Percentiles rank a stretch among this genome's conserved stretches.
Evolutionary conservation across 2,113 vertebrate genomes (phyloP).

Genomic region (Xenopus borealis): DNA sequence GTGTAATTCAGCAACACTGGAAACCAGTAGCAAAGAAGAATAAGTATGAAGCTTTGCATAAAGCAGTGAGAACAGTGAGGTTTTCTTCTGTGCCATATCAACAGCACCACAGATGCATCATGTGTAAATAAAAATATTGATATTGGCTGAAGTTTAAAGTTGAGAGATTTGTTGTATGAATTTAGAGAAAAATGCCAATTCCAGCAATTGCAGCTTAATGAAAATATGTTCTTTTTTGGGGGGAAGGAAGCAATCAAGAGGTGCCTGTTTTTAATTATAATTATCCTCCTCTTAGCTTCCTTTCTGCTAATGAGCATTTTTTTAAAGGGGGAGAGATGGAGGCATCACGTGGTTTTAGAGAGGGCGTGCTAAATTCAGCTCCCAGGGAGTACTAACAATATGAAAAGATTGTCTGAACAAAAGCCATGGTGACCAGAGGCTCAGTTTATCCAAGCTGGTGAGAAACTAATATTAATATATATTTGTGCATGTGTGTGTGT

Average conservation of each 20-base stretch:
- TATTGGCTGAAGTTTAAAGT: background rate
- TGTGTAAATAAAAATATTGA: background rate
- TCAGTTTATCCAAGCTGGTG: conserved; percentile 65
- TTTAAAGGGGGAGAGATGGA: conserved; percentile 46
- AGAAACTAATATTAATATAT: conserved; percentile 58
- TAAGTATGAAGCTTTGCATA: background rate
- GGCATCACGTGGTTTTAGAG: conserved; percentile 60
- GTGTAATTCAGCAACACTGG: background rate
- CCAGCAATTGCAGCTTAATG: conserved; percentile 26
- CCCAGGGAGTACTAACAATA: conserved; percentile 74
- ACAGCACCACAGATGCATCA: background rate
- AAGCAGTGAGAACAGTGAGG: background rate
- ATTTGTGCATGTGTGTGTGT: background rate
- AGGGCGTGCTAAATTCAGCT: conserved; percentile 58
- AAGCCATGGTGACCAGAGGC: conserved; percentile 70
- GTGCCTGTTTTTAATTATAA: conserved; percentile 66
- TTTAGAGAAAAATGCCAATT: background rate
- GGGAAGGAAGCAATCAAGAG: conserved; percentile 55
- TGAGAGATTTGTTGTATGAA: background rate
- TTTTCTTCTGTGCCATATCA: background rate
- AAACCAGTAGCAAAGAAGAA: background rate
- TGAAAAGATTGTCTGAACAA: conserved; percentile 79
- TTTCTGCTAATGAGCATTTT: conserved; percentile 58
- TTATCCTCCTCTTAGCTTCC: conserved; percentile 58
- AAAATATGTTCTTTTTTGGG: conserved; percentile 30